Percentiles rank a stretch among this genome's conserved stretches.
phyloP scores from a whole-genome alignment of 2,797 vertebrate genomes.

The Propithecus perrieri region DNA sequence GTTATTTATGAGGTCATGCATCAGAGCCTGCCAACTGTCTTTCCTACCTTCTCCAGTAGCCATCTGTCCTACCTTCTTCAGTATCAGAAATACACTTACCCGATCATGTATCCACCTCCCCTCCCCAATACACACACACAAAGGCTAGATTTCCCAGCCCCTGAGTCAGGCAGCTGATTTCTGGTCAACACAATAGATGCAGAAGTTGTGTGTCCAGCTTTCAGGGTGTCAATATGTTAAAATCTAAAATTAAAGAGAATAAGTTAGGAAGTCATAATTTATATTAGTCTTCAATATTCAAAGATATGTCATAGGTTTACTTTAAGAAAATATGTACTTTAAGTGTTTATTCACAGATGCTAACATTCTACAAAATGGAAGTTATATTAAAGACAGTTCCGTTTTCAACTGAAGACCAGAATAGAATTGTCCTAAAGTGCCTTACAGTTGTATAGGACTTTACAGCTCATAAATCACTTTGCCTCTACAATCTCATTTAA shows the following conservation, averaged over 20 bases:
- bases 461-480: background rate
- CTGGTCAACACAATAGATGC: background rate
- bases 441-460: background rate
- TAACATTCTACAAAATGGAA: background rate
- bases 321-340: background rate
- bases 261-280: slow-evolving; percentile 19
- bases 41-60: background rate
- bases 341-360: background rate
- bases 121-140: background rate
- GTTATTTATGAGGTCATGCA: background rate
- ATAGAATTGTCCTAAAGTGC: background rate
- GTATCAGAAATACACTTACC: background rate
- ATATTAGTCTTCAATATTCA: background rate
- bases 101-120: background rate
- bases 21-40: background rate
- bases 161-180: background rate
- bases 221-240: background rate
- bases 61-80: background rate
- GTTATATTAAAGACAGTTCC: background rate
- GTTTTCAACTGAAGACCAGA: background rate
- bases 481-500: background rate
- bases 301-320: background rate
- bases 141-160: background rate
- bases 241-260: background rate
- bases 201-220: background rate